Evolutionary conservation across 2,113 vertebrate species (phyloP), one percentile per base, ranked within the genome.

Genomic region (Alligator mississippiensis): DNA sequence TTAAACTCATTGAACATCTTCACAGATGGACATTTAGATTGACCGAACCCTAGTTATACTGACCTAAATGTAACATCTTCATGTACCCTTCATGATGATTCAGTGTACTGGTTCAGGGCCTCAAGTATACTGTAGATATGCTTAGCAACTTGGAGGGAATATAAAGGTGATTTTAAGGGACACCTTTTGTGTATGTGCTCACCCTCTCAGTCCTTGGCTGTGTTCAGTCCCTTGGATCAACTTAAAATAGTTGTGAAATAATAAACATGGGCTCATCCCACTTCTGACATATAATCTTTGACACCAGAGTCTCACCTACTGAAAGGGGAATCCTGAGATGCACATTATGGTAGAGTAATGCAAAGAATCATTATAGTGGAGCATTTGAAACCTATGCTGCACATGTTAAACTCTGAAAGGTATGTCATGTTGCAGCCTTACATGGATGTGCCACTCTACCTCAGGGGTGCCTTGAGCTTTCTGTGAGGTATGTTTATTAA

Each of bases 61-160:
- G 47, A 47, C 9, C 47, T 47, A 47, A 47, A 47, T 47, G 9
- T 47, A 47, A 47, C 47, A 47, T 47, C 47, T 47, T 47, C 47
- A 47, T 9, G 47, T 47, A 47, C 47, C 47, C 47, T 47, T 47
- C 7, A 47, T 47, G 8, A 47, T 47, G 47, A 47, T 47, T 47
- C 47, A 47, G 47, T 47, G 47, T 9, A 47, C 38, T 38, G 19
- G 30, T 72, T 19, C 30, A 72, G 22, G 63, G 12, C n/a, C 8
- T 30, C 16, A 64, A 3, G 12, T 61, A 8, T 19, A 4, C 0
- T 22, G 64, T 55, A 75, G 70, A 16, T 25, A 2, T 78, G 30
- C 19, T 72, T 72, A 21, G 68, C 68, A 22, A 21, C 19, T 22
- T 72, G 68, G 38, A 34, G 68, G 30, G 21, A 12, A 3, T 38